Percentiles rank a stretch among this genome's conserved stretches.
Conservation (phyloP, 2,888 invertebrate species). For the Nasonia oneida region DNA sequence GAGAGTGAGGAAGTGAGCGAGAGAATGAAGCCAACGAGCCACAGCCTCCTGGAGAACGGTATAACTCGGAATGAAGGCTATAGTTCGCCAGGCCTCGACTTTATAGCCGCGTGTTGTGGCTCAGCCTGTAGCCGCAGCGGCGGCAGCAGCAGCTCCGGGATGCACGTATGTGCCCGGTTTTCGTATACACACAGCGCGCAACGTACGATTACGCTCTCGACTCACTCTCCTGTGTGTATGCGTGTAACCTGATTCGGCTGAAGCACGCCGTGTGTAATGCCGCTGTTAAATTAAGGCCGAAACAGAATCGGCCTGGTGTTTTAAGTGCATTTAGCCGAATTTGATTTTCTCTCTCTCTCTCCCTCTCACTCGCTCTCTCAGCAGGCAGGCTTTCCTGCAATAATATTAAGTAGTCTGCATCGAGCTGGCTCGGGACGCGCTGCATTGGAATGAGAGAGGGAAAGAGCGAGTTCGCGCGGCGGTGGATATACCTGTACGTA, state of each 20-base stretch:
- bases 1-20: background rate
- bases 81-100: conserved; percentile 66
- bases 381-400: background rate
- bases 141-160: background rate
- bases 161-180: conserved; percentile 20
- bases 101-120: conserved; percentile 54
- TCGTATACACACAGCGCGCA: background rate
- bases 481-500: background rate
- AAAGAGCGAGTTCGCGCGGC: background rate
- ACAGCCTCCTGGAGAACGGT: conserved; percentile 70
- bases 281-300: conserved; percentile 41
- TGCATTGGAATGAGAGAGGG: background rate
- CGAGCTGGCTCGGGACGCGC: background rate
- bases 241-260: conserved; percentile 50
- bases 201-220: background rate
- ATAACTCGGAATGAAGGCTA: conserved; percentile 72
- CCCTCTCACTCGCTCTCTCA: background rate
- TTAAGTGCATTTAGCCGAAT: conserved; percentile 24
- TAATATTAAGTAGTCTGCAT: background rate
- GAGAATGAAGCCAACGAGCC: background rate
- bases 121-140: background rate
- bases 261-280: conserved; percentile 12
- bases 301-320: conserved; percentile 39
- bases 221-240: background rate
- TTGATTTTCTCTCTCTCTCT: conserved; percentile 27